Evolutionary conservation across 2,888 invertebrate genomes (phyloP).

Genomic region (Eueremaeus valkanovi): DNA sequence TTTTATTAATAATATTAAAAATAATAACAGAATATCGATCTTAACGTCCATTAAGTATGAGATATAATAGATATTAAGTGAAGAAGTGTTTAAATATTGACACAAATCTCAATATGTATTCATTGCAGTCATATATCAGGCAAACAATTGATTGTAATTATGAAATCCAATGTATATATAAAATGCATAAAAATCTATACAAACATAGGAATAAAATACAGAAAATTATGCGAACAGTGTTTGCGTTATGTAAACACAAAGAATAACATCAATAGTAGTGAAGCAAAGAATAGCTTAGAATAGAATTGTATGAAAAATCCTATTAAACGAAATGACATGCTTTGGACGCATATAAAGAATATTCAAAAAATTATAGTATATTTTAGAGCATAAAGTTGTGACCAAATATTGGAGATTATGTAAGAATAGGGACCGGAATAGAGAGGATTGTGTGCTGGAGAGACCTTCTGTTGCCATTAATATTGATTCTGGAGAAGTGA

Average conservation of each 20-base stretch:
- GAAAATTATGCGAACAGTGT: too few relatives aligned
- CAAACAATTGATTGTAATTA: too few relatives aligned
- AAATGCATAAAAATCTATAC: too few relatives aligned
- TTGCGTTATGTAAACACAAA: not conserved
- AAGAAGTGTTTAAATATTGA: not conserved
- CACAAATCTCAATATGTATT: not conserved
- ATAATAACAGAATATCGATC: not conserved
- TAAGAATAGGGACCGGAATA: not conserved
- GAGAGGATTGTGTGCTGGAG: not conserved
- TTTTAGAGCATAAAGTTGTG: not conserved
- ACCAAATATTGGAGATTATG: not conserved
- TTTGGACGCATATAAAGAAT: not conserved
- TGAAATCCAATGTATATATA: too few relatives aligned
- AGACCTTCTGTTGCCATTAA: constrained; percentile 4
- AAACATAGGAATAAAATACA: too few relatives aligned
- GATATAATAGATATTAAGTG: not conserved
- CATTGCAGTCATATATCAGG: not conserved
- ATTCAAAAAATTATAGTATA: too few relatives aligned
- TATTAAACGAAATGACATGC: not conserved
- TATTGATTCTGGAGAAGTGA: not conserved
- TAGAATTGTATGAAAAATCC: not conserved
- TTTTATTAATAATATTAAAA: too few relatives aligned
- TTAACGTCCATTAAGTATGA: not conserved
- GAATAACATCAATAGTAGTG: not conserved
- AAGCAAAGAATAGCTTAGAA: not conserved